Evolutionary conservation across 2,113 vertebrate genomes (phyloP), one percentile per base, ranked within the genome.

Genomic region (Eulacestoma nigropectus): DNA sequence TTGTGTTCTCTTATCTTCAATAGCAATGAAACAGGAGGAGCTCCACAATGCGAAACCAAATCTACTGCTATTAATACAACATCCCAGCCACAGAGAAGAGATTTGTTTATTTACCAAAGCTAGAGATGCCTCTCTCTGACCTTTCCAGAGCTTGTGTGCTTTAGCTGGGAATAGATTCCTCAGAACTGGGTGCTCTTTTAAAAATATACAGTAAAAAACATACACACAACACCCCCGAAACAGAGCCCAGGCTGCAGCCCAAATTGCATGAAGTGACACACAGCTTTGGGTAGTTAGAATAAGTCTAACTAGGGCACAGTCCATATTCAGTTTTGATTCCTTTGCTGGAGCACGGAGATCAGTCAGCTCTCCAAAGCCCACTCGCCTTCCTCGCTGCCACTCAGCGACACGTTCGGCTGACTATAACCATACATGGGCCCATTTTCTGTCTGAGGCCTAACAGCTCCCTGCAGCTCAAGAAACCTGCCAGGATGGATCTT

Each of bases 11-110:
- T 97, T 97, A 98, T 97, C 98, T 97, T 95, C 93, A 95, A 41
- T 72, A 73, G 96, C 87, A 76, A 78, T 96, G 93, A 96, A 97
- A 94, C 88, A 95, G 96, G 97, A 98, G 96, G 96, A 98, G 97
- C 97, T 85, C 96, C 97, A 97, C 97, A 95, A 96, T 95, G 96
- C 91, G 97, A 98, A 98, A 98, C 97, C 97, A 98, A 97, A 98
- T 97, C 95, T 98, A 97, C 94, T 96, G 97, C 98, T 98, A 98
- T 98, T 98, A 98, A 98, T 98, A 98, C 92, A 97, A 96, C 94
- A 97, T 87, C 96, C 97, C 92, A 87, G 94, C 91, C 97, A 85
- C 97, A 94, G 83, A 96, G 96, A 89, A 88, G 92, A 96, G 94
- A 93, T 95, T 92, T 97, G 97, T 97, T 98, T 98, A 96, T 98